phyloP scores from a whole-genome alignment of 37 sponge, comb jelly and placozoan species.

The Halisarca cf. caerulea region DNA sequence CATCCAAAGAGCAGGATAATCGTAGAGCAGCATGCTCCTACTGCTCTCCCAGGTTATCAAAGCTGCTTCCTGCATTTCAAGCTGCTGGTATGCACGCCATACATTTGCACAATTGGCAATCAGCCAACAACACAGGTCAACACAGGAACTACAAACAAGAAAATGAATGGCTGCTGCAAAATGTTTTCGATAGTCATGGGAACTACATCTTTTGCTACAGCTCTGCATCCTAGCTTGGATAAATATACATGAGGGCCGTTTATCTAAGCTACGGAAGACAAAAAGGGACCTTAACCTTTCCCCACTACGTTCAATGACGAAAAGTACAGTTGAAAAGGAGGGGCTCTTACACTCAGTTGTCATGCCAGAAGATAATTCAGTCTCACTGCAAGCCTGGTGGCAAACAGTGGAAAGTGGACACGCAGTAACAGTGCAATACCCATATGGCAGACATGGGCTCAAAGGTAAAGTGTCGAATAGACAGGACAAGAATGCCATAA shows the following conservation, averaged over 20 bases:
- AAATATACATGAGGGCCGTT: neutral
- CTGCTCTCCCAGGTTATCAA: neutral
- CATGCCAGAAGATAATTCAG: neutral
- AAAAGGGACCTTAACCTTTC: neutral
- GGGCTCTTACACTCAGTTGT: neutral
- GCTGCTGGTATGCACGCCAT: constrained; percentile 17
- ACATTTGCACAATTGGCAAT: neutral
- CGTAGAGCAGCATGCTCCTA: neutral
- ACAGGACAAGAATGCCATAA: neutral
- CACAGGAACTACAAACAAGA: neutral
- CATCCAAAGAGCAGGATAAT: neutral
- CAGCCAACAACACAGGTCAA: neutral
- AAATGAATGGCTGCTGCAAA: constrained; percentile 2
- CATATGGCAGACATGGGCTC: neutral
- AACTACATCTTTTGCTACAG: constrained; percentile 11
- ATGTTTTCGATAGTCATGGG: neutral
- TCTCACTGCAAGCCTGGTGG: neutral
- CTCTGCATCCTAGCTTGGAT: too few species aligned
- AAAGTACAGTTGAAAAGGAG: neutral
- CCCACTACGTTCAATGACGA: neutral
- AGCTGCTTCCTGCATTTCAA: neutral
- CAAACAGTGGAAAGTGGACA: neutral
- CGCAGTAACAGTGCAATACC: neutral
- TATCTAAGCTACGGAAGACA: neutral
- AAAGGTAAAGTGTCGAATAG: neutral